Conservation (phyloP, 2,888 invertebrate genomes). For the Andrena praecox region DNA sequence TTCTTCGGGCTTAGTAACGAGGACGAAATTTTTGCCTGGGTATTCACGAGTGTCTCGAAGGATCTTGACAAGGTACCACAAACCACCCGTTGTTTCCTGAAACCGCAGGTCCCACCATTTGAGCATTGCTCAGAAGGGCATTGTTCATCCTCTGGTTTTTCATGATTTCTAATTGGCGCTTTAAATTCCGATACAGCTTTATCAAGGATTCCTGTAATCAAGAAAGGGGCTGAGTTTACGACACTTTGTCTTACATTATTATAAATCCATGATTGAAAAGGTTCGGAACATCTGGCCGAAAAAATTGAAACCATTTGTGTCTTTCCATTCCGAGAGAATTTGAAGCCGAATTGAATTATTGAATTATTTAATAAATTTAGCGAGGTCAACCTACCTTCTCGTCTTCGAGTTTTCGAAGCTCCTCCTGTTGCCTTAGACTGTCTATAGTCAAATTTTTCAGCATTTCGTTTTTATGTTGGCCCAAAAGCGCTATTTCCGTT, state of each 20-base stretch:
- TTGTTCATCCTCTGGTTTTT: slow-evolving; percentile 81
- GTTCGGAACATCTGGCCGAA: background rate
- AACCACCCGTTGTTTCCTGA: slow-evolving; percentile 86
- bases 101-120: slow-evolving; percentile 67
- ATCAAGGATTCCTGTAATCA: slow-evolving; percentile 88
- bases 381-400: slow-evolving; percentile 87
- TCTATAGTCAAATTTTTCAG: slow-evolving; percentile 86
- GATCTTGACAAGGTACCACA: slow-evolving; percentile 82
- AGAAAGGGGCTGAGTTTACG: background rate
- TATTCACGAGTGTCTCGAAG: slow-evolving; percentile 77
- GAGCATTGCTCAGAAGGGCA: slow-evolving; percentile 37
- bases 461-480: slow-evolving; percentile 92
- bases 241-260: slow-evolving; percentile 1
- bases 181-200: slow-evolving; percentile 89
- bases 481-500: slow-evolving; percentile 93
- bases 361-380: background rate
- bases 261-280: slow-evolving; percentile 17
- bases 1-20: background rate
- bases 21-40: slow-evolving; percentile 5
- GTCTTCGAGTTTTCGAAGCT: slow-evolving; percentile 88
- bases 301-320: background rate
- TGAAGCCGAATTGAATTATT: no score
- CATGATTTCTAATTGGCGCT: slow-evolving; percentile 88
- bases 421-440: slow-evolving; percentile 87
- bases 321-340: no score